phyloP scores from a whole-genome alignment of 2,888 invertebrate species.

The Chesias legatella region DNA sequence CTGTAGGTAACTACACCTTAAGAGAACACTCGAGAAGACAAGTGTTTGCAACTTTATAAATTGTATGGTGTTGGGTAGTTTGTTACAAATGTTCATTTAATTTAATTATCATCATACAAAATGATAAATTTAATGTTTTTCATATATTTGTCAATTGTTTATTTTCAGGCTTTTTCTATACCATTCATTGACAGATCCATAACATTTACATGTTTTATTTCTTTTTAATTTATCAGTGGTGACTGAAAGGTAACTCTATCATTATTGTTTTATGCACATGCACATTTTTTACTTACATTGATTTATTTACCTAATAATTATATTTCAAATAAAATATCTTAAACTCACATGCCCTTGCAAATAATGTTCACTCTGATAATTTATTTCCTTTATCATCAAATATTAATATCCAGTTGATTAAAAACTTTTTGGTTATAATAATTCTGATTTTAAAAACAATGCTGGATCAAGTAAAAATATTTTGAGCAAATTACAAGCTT shows the following conservation, averaged over 20 bases:
- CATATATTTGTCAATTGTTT: slow-evolving; percentile 26
- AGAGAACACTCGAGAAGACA: slow-evolving; percentile 15
- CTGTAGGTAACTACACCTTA: slow-evolving; percentile 8
- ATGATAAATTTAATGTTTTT: no score
- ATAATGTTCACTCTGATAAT: no score
- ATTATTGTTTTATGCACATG: slow-evolving; percentile 25
- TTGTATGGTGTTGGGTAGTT: slow-evolving; percentile 14
- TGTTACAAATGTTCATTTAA: slow-evolving; percentile 9
- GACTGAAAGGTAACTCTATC: slow-evolving; percentile 58
- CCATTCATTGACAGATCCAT: slow-evolving; percentile 54
- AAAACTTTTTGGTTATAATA: no score
- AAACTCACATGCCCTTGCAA: no score
- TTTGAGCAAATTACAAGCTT: no score
- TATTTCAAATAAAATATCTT: no score
- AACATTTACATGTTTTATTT: slow-evolving; percentile 33
- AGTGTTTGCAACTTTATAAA: slow-evolving; percentile 5
- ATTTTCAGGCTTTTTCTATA: slow-evolving; percentile 57
- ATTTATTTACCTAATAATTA: slow-evolving; percentile 1
- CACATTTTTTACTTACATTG: slow-evolving; percentile 7
- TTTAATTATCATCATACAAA: no score
- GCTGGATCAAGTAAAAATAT: no score
- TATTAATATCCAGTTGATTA: no score
- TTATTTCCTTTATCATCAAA: no score
- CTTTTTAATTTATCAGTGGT: slow-evolving; percentile 58
- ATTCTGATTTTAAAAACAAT: no score